These are phyloP conservation scores for Andricus quercusramuli DNA, from an alignment of 2,888 invertebrate genomes.

Conservation along the genomic window DNA sequence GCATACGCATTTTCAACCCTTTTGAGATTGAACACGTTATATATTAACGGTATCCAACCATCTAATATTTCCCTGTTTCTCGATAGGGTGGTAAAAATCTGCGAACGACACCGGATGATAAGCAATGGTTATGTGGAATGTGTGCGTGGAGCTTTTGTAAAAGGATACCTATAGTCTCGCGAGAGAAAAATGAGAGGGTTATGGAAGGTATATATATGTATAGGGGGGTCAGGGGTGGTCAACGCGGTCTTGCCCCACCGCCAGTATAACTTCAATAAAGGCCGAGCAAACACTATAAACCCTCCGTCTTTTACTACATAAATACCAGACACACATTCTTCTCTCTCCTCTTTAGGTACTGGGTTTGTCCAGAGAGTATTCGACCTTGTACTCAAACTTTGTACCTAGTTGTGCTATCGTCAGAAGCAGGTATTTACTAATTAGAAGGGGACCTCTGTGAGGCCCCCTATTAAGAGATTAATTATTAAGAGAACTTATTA, in stretches of 20 bases:
- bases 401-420: too few relatives aligned
- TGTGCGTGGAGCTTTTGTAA: not conserved
- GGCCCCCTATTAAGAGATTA: too few relatives aligned
- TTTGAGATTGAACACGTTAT: not conserved
- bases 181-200: constrained; percentile 31
- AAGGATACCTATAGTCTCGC: not conserved
- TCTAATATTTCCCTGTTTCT: constrained; percentile 8
- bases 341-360: not conserved
- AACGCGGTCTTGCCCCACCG: constrained; percentile 56
- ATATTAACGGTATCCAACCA: constrained; percentile 1
- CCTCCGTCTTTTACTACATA: constrained; percentile 63
- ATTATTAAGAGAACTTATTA: too few relatives aligned
- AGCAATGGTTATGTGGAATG: constrained; percentile 50
- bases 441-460: too few relatives aligned
- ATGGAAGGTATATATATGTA: constrained; percentile 58
- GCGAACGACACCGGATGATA: constrained; percentile 55
- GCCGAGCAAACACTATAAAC: constrained; percentile 60
- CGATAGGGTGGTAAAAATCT: constrained; percentile 54
- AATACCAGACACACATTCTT: constrained; percentile 44
- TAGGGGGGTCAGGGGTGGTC: constrained; percentile 55
- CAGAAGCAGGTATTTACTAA: too few relatives aligned
- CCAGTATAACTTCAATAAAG: constrained; percentile 69
- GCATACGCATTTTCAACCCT: not conserved
- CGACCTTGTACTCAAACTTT: too few relatives aligned
- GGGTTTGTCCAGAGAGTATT: too few relatives aligned